Percentiles rank a stretch among this genome's conserved stretches.
These are phyloP conservation scores for Oxyteleia sp. DNA, from an alignment of 2,888 invertebrate species.

Conservation along the genomic window DNA sequence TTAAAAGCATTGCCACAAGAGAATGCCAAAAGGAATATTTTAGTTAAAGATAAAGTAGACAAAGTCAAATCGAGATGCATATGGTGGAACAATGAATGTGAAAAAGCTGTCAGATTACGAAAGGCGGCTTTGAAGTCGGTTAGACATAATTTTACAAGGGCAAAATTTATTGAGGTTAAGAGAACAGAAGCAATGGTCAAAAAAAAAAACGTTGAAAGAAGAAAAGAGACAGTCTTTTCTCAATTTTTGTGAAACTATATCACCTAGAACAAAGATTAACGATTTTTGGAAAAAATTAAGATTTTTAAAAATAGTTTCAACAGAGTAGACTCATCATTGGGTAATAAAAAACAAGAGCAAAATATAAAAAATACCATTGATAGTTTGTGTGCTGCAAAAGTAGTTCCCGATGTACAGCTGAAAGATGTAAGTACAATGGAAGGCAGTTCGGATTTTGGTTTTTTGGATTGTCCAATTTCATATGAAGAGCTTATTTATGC, in stretches of 20 bases:
- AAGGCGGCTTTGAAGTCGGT: neutral
- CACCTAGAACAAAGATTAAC: slow-evolving; percentile 19
- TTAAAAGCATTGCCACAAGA: neutral
- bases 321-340: too few relatives aligned
- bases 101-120: neutral
- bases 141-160: slow-evolving; percentile 6
- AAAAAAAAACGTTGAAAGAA: slow-evolving; percentile 8
- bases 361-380: slow-evolving; percentile 5
- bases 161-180: slow-evolving; percentile 18
- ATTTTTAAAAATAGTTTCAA: slow-evolving; percentile 13
- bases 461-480: too few relatives aligned
- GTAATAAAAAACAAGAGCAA: slow-evolving; percentile 25
- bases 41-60: neutral
- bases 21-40: neutral
- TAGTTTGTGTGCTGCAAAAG: neutral
- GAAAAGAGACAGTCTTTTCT: slow-evolving; percentile 19
- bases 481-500: too few relatives aligned
- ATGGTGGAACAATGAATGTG: slow-evolving; percentile 23
- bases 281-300: slow-evolving; percentile 34
- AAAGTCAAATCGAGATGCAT: slow-evolving; percentile 3
- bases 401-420: neutral
- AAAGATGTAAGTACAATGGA: neutral
- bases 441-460: neutral
- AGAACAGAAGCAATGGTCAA: slow-evolving; percentile 2
- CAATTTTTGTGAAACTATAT: slow-evolving; percentile 6